Evolutionary conservation across 1,140 invertebrate genomes (phyloP).

Genomic region (Pseudomyrmex pallidus): DNA sequence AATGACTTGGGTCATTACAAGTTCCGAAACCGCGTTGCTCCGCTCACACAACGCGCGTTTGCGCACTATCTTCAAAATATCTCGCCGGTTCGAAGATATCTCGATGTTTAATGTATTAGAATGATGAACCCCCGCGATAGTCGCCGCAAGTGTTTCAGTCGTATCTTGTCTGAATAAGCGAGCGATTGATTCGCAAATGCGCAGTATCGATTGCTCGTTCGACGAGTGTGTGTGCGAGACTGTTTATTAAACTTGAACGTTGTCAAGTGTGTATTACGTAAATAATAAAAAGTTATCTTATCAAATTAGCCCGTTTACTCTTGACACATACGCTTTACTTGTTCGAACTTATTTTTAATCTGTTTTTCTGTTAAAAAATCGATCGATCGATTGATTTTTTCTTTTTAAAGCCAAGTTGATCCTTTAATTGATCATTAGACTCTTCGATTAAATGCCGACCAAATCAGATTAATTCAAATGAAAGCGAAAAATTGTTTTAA

Average conservation of each 20-base stretch:
- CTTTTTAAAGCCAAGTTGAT: no score
- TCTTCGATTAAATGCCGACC: no score
- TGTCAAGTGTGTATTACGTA: conserved; percentile 30
- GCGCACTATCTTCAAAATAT: no score
- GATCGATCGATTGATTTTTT: no score
- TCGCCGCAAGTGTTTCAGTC: neutral
- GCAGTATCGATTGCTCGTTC: conserved; percentile 67
- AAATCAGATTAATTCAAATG: no score
- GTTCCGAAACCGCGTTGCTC: no score
- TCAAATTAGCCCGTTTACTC: neutral
- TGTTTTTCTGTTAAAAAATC: no score
- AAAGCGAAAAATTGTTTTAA: no score
- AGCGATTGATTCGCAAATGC: conserved; percentile 61
- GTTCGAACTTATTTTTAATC: neutral
- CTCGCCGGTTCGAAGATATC: no score
- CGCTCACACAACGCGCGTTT: no score
- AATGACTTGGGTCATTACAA: no score
- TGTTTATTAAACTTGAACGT: conserved; percentile 65
- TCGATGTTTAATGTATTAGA: neutral
- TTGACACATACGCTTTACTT: neutral
- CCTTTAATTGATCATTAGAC: no score
- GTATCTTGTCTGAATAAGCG: conserved; percentile 1
- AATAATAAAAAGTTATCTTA: conserved; percentile 33
- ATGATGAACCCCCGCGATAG: neutral
- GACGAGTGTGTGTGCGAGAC: conserved; percentile 55